Evolutionary conservation across 2,888 invertebrate species (phyloP), one percentile per base, ranked within the genome.

Genomic region (Pseudococcus jackbeardsleyi): DNA sequence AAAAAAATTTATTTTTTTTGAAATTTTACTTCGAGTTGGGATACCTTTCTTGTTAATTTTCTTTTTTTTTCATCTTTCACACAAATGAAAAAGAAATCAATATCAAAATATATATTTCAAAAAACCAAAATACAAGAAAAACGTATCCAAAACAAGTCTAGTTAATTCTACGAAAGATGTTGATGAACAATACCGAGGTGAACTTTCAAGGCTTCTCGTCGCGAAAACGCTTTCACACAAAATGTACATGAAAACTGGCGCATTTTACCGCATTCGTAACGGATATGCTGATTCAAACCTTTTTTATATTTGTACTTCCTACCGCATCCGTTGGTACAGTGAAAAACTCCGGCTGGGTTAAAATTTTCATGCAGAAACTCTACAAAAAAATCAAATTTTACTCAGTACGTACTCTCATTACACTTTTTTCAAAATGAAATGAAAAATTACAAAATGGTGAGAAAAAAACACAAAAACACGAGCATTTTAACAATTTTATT

Each of bases 211-310:
- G 89, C 89, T 72, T 89, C 88, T 39, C 89, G 85, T 22, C 89
- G 88, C 11, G 86, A 89, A n/a, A 89, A 95, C 91, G 94, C 94
- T 92, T 95, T 95, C 90, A 93, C 91, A 93, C 86, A 86, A 22
- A 68, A 68, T 2, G 9, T 42, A 90, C 96, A 96, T 91, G 93
- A 94, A 93, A 94, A 96, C 92, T 94, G 94, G 90, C 94, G 95
- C 91, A 93, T 95, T 92, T 94, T 95, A 17, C 91, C 92, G 89
- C 91, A 92, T 84, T 92, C 90, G 89, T 90, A 91, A 59, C 90
- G 90, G 85, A 91, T 90, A 89, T 92, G 92, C 26, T 91, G 90
- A 59, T 90, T 90, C 33, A 92, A 90, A 68, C 90, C 91, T 68
- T 89, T 88, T 92, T 94, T 94, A 92, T 95, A 95, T 90, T 95